Conservation (phyloP, 2,888 invertebrate species). For the Nasonovia ribisnigri region DNA sequence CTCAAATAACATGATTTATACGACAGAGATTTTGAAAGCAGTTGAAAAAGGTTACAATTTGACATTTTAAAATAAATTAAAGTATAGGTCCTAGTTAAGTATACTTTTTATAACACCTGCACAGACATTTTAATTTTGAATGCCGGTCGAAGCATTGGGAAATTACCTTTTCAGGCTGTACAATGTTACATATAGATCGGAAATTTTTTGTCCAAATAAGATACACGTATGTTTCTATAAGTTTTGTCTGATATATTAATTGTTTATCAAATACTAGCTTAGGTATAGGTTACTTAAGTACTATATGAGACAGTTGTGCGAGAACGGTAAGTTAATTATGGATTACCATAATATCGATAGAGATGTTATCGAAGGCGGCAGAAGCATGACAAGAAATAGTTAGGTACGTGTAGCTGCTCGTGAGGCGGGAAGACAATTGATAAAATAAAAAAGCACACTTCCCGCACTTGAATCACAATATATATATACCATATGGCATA, state of each 20-base stretch:
- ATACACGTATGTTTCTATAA: not conserved
- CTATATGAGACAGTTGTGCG: not conserved
- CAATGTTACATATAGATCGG: not conserved
- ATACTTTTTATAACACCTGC: not conserved
- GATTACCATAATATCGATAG: not conserved
- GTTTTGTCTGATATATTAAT: not conserved
- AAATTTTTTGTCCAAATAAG: not conserved
- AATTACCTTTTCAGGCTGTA: not conserved
- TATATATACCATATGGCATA: not conserved
- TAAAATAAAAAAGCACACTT: not conserved
- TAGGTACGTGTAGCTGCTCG: not conserved
- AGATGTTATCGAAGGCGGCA: not conserved
- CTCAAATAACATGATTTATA: slow-evolving; percentile 51
- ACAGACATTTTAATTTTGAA: not conserved
- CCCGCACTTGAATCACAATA: not conserved
- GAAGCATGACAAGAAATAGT: not conserved
- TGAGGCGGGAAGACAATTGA: not conserved
- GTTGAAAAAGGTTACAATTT: slow-evolving; percentile 49
- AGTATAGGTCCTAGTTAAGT: not conserved
- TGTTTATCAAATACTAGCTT: not conserved
- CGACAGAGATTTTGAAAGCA: slow-evolving; percentile 37
- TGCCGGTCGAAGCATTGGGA: not conserved
- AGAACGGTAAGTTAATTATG: not conserved
- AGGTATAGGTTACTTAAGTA: not conserved
- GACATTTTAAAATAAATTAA: not conserved